Evolutionary conservation across 2,113 vertebrate genomes (phyloP).

Genomic region (Phyllostomus discolor): DNA sequence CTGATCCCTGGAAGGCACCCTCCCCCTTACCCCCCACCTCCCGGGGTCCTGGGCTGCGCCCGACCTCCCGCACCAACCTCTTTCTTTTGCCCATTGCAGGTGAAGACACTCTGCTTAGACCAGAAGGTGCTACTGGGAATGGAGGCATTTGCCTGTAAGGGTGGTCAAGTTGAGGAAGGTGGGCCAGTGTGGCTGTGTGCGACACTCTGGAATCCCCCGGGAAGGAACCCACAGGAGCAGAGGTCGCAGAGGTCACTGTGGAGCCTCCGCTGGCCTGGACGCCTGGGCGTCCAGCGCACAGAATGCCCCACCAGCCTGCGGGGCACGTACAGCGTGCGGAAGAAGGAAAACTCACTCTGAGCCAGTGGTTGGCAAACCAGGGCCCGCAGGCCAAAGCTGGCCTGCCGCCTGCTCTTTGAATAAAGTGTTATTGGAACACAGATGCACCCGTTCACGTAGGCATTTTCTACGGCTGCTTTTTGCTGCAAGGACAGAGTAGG

Average conservation of each 20-base stretch:
- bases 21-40: too few relatives aligned
- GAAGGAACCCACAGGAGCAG: neutral
- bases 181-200: neutral
- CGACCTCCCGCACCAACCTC: neutral
- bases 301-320: too few relatives aligned
- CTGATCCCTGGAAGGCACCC: too few relatives aligned
- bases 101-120: neutral
- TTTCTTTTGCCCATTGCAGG: neutral
- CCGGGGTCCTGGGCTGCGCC: accelerated
- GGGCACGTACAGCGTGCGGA: neutral
- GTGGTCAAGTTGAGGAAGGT: neutral
- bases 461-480: neutral
- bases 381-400: neutral
- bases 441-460: accelerated
- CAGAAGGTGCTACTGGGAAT: neutral
- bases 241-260: neutral
- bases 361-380: neutral
- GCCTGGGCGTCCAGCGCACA: neutral
- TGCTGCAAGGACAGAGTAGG: neutral
- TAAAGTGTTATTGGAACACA: neutral
- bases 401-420: neutral
- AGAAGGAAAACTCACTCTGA: neutral
- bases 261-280: neutral
- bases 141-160: neutral
- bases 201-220: neutral